Conservation (phyloP, 2,888 invertebrate genomes). For the Theristus sp. region DNA sequence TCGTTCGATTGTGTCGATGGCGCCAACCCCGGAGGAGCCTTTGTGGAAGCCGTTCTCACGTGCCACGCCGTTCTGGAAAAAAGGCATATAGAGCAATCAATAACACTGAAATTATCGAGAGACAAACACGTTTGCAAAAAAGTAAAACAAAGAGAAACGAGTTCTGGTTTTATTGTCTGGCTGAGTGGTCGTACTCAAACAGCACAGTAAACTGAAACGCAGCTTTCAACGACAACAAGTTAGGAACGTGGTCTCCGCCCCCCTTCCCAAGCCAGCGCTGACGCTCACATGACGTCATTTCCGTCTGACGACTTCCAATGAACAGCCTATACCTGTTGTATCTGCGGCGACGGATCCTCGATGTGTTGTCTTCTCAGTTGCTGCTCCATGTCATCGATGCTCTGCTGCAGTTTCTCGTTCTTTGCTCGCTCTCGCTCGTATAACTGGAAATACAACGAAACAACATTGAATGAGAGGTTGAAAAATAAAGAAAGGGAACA, state of each 20-base stretch:
- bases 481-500: no score
- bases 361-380: slow-evolving; percentile 9
- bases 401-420: slow-evolving; percentile 16
- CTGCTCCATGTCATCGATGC: slow-evolving; percentile 13
- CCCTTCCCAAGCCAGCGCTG: no score
- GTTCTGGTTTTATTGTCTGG: no score
- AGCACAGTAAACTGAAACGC: no score
- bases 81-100: no score
- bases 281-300: background rate
- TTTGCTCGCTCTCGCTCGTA: slow-evolving; percentile 20
- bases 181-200: no score
- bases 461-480: no score
- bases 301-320: background rate
- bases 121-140: no score
- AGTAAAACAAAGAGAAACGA: no score
- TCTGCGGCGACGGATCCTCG: background rate
- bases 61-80: background rate
- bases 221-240: no score
- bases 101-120: no score
- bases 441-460: slow-evolving; percentile 6
- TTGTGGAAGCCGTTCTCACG: background rate
- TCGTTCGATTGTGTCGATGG: slow-evolving; percentile 18
- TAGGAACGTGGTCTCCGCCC: no score
- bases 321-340: background rate
- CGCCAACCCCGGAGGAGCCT: slow-evolving; percentile 2